These are phyloP conservation scores for Oenanthe melanoleuca DNA, from an alignment of 2,113 vertebrate species.

Conservation along the genomic window DNA sequence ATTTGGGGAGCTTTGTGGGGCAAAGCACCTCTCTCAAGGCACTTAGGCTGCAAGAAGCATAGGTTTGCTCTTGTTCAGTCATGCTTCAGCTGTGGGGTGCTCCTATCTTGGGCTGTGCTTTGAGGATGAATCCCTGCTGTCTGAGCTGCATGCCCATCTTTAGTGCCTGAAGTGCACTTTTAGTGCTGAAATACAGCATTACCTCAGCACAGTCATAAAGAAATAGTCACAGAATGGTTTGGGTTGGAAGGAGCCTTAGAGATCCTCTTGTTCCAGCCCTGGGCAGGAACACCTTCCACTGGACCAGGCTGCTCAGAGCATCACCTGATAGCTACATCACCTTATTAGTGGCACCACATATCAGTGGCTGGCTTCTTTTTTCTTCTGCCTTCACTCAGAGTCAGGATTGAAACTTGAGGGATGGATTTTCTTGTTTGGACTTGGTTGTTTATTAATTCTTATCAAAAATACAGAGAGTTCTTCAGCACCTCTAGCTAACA, in stretches of 20 bases:
- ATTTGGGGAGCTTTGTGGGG: not conserved
- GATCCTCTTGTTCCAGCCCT: not conserved
- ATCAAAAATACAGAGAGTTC: no score
- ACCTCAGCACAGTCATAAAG: not conserved
- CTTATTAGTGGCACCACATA: no score
- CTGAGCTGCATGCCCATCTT: not conserved
- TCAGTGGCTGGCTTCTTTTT: no score
- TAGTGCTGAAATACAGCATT: fast-evolving
- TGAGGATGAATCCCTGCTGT: not conserved
- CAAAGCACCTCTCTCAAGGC: not conserved
- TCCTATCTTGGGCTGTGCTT: not conserved
- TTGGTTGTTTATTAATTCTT: no score
- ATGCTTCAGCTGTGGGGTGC: not conserved
- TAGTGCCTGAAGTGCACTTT: no score
- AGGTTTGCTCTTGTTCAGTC: not conserved
- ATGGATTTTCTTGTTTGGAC: no score
- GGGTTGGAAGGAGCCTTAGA: not conserved
- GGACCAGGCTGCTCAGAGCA: not conserved
- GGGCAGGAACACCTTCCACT: not conserved
- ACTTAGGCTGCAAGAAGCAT: not conserved
- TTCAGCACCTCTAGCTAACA: no score
- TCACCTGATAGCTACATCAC: no score
- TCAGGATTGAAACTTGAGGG: no score
- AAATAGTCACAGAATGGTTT: not conserved
- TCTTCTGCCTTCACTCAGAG: no score